Conservation (phyloP, 2,888 invertebrate genomes). For the Agonum fuliginosum region DNA sequence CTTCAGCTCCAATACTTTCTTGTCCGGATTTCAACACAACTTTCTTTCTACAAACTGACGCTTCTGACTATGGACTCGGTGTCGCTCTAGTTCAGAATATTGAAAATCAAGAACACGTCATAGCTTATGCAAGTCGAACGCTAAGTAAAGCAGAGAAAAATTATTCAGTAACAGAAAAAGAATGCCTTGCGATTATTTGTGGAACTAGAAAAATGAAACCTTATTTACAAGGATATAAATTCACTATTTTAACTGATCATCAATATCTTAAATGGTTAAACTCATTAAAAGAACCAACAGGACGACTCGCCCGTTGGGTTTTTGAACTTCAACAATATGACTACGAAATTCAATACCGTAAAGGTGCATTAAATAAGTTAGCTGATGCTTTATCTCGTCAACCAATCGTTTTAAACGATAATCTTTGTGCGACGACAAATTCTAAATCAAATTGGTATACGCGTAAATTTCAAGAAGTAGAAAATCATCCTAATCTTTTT, state of each 20-base stretch:
- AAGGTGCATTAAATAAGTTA: conserved; percentile 51
- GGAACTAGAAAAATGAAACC: too few species aligned
- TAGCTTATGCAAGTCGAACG: conserved; percentile 4
- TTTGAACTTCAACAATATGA: conserved; percentile 60
- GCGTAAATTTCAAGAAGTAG: background rate
- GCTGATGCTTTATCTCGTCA: conserved; percentile 53
- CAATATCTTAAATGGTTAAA: conserved; percentile 54
- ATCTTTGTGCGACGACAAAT: too few species aligned
- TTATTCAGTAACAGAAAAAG: conserved; percentile 47
- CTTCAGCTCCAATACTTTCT: too few species aligned
- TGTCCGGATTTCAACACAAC: conserved; percentile 9
- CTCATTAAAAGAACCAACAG: conserved; percentile 52
- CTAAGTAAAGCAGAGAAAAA: conserved; percentile 1
- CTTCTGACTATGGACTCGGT: background rate
- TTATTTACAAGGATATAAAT: too few species aligned
- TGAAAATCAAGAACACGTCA: background rate
- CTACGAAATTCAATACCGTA: too few species aligned
- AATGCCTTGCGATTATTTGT: too few species aligned
- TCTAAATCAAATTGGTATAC: background rate
- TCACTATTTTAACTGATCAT: too few species aligned
- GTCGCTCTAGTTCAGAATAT: background rate
- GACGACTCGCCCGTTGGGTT: conserved; percentile 61
- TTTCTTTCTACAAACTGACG: conserved; percentile 35
- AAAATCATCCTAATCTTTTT: too few species aligned
- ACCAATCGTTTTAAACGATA: too few species aligned